Base-by-base conservation (phyloP, 2,888 invertebrate species). In the Dendrolimus houi region DNA sequence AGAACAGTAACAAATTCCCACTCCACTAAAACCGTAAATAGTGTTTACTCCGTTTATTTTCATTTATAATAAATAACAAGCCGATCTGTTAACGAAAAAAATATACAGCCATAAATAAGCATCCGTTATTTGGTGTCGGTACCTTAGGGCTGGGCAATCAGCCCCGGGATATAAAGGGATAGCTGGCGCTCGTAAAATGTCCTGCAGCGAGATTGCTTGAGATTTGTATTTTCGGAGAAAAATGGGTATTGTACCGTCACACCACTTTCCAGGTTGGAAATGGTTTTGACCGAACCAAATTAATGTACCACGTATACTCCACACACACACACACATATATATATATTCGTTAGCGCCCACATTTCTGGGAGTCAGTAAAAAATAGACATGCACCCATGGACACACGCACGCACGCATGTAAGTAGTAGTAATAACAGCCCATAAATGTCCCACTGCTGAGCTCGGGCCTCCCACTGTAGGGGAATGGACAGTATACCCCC, bases 91-190 rank as follows among this genome's bases (percentile, higher is more conserved):
- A 70, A 66, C 67, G 68, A 64, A 71, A 71, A 71, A 73, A 72
- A 73, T 68, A 71, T 69, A 72, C 62, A 68, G 66, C 64, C 75
- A 74, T 80, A 81, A 79, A 81, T 77, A 77, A 64, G 69, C 73
- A 70, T 72, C 69, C 72, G 71, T 80, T 74, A 78, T 74, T 72
- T 71, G 73, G 70, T 67, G 64, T 54, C 70, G 40, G 63, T 66
- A 68, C 74, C 67, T 68, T 62, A 68, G 81, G 81, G 80, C 71
- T 68, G 85, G 75, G 85, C 87, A 87, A 87, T 87, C 87, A 87
- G 77, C 79, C 66, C 63, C 57, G 75, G 87, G 85, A 81, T 86
- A 85, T 86, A 87, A 87, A 85, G 79, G 87, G 87, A 83, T 83
- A 77, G 79, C 74, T 64, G 65, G 63, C 62, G 67, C 73, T 85